Evolutionary conservation across 2,113 vertebrate species (phyloP), one percentile per base, ranked within the genome.

Genomic region (Podiceps cristatus): DNA sequence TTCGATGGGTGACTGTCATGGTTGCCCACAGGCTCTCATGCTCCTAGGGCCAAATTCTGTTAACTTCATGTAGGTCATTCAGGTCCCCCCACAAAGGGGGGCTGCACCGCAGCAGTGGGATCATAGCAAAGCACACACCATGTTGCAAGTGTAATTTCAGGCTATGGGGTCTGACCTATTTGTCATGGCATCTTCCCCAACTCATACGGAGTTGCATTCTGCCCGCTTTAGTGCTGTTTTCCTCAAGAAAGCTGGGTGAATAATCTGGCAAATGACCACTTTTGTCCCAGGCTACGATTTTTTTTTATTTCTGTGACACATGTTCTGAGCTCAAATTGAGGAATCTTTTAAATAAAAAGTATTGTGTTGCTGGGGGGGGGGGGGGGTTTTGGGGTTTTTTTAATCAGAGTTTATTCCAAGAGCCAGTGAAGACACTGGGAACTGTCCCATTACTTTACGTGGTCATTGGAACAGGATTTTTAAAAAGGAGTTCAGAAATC

Each of bases 291-390:
- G 27, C 52, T 71, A 44, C 1, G 1, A 56, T 79, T n/a, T 86
- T 96, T 96, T 94, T 97, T 96, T 68, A 72, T 59, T 96, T 97
- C 88, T 80, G 85, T 88, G 76, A 18, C 63, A 76, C 47, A 64
- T 89, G 82, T 96, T 97, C 87, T 60, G 90, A 97, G 90, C 92
- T 96, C 89, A 95, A 94, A 96, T 40, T 63, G 93, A 94, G 72
- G 85, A 88, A 95, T 91, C 93, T 94, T 94, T 74, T 28, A 35
- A 71, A 56, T 50, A 24, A 56, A 68, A 56, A 53, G 37, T 37
- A 37, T 37, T 37, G 37, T 37, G 37, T 37, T 37, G 37, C 9
- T 37, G 37, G 37, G 37, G 37, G n/a, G n/a, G n/a, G n/a, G n/a
- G n/a, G n/a, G n/a, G n/a, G n/a, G n/a, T n/a, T n/a, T n/a, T n/a